Evolutionary conservation across 1,140 invertebrate genomes (phyloP).

Genomic region (Caenorhabditis inopinata): DNA sequence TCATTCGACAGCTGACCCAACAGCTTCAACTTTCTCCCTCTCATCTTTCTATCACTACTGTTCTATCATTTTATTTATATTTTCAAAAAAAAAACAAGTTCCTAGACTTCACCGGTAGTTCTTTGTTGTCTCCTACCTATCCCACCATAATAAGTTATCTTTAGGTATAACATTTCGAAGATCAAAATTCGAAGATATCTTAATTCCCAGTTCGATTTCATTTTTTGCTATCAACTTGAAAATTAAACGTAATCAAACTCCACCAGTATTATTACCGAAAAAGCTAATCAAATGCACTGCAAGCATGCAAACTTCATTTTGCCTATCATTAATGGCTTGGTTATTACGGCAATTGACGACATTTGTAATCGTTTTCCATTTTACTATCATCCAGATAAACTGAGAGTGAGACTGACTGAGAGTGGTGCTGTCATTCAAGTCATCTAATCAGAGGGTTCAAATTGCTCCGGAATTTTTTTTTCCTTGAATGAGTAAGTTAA

Average conservation of each 20-base stretch:
- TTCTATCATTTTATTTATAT: not conserved
- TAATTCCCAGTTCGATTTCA: not conserved
- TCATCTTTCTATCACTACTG: not conserved
- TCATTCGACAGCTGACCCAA: not conserved
- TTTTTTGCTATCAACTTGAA: not conserved
- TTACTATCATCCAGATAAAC: not conserved
- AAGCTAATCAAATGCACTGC: not conserved
- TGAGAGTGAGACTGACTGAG: not conserved
- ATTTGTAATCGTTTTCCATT: not conserved
- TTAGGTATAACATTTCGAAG: not conserved
- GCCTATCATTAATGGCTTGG: not conserved
- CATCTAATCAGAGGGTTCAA: too few relatives aligned
- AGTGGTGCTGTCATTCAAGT: too few relatives aligned
- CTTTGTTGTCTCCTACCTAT: not conserved
- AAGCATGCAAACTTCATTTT: not conserved
- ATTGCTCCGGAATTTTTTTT: not conserved
- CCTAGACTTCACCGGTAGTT: not conserved
- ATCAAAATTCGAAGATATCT: not conserved
- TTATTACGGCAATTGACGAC: slow-evolving; percentile 28
- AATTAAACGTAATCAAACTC: not conserved
- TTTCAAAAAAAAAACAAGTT: not conserved
- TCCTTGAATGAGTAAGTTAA: too few relatives aligned
- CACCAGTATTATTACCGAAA: not conserved
- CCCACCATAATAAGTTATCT: too few relatives aligned
- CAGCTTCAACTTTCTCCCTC: not conserved